phyloP scores from a whole-genome alignment of 2,888 invertebrate species.

The Macrosiphum euphorbiae region DNA sequence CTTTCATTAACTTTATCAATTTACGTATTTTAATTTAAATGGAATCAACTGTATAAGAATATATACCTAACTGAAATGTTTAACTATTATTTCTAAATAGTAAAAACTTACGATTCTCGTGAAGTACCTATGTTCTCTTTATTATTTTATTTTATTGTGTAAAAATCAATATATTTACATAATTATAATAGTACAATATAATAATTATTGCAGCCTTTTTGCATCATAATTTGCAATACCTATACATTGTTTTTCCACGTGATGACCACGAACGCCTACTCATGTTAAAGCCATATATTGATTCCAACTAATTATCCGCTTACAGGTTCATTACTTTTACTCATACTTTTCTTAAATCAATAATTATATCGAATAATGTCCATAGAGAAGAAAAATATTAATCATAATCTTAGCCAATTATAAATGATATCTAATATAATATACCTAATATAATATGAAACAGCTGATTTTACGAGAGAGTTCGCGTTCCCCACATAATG shows the following conservation, averaged over 20 bases:
- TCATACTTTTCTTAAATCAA: slow-evolving; percentile 16
- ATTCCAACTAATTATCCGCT: background rate
- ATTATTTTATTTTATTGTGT: background rate
- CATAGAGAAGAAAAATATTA: background rate
- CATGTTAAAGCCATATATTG: background rate
- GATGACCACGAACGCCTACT: slow-evolving; percentile 28
- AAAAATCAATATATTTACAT: background rate
- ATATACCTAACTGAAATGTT: background rate
- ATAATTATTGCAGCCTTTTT: background rate
- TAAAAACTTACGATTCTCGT: background rate
- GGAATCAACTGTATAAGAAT: background rate
- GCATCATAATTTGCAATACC: slow-evolving; percentile 23
- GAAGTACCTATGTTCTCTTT: background rate
- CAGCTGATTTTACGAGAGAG: background rate
- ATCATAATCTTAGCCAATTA: background rate
- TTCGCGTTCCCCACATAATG: background rate
- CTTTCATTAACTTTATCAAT: background rate
- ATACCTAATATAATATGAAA: slow-evolving; percentile 1
- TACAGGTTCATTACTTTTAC: background rate
- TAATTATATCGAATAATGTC: slow-evolving; percentile 2
- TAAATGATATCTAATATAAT: background rate
- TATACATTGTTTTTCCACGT: slow-evolving; percentile 21
- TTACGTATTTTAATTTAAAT: background rate
- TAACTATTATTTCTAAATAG: background rate
- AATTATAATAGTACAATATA: background rate